Conservation (phyloP, 2,113 vertebrate species). For the Lagenorhynchus albirostris region DNA sequence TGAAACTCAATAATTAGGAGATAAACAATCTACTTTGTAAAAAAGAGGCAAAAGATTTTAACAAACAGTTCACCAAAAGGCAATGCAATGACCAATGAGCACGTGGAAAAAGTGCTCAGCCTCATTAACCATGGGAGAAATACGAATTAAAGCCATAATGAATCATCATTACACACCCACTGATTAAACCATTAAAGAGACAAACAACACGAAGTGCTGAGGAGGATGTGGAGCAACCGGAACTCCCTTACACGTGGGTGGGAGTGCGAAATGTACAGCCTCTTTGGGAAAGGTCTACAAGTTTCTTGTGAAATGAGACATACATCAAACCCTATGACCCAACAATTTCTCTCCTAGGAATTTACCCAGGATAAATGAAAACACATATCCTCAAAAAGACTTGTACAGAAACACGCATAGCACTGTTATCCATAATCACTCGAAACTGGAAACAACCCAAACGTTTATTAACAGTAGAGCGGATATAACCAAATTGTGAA, state of each 20-base stretch:
- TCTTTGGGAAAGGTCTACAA: background rate
- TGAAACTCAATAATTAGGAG: background rate
- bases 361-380: background rate
- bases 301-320: background rate
- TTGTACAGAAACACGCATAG: background rate
- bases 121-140: background rate
- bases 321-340: background rate
- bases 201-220: background rate
- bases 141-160: background rate
- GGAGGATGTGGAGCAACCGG: background rate
- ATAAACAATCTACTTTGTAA: background rate
- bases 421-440: background rate
- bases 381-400: background rate
- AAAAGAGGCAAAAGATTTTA: background rate
- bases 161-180: background rate
- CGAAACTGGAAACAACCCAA: background rate
- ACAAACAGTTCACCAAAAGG: background rate
- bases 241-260: rapidly evolving
- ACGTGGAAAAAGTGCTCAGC: background rate
- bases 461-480: slow-evolving; percentile 8
- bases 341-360: background rate
- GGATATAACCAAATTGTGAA: background rate
- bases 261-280: background rate
- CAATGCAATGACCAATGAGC: background rate
- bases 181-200: background rate